phyloP scores from a whole-genome alignment of 2,888 invertebrate genomes.

The Dermolepida albohirtum region DNA sequence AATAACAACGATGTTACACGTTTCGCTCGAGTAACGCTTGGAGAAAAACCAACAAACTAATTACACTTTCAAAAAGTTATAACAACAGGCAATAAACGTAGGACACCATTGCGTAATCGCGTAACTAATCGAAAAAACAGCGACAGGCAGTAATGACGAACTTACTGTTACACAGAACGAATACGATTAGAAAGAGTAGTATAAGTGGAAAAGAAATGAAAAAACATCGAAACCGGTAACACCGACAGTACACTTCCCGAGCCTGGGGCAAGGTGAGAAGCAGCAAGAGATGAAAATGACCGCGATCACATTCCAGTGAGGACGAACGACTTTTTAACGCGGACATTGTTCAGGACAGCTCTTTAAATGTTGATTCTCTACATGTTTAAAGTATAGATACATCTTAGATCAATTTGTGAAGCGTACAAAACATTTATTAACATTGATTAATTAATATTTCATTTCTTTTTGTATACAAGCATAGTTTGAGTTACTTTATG shows the following conservation, averaged over 20 bases:
- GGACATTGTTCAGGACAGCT: no score
- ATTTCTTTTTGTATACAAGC: no score
- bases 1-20: no score
- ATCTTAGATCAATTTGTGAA: no score
- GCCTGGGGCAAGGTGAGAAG: constrained; percentile 49
- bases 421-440: no score
- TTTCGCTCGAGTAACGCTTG: no score
- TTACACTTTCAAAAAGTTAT: no score
- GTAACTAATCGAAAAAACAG: background rate
- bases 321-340: constrained; percentile 28
- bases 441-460: no score
- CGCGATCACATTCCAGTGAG: constrained; percentile 46
- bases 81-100: constrained; percentile 1
- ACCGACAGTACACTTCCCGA: constrained; percentile 47
- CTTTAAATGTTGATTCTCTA: no score
- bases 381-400: no score
- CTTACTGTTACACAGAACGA: constrained; percentile 14
- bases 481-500: no score
- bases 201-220: constrained; percentile 22
- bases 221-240: constrained; percentile 56
- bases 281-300: constrained; percentile 41
- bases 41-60: no score
- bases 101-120: constrained; percentile 4
- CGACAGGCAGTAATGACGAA: background rate
- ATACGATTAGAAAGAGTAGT: constrained; percentile 14